phyloP scores from a whole-genome alignment of 1,140 invertebrate species.

The Drosophila nikananu region DNA sequence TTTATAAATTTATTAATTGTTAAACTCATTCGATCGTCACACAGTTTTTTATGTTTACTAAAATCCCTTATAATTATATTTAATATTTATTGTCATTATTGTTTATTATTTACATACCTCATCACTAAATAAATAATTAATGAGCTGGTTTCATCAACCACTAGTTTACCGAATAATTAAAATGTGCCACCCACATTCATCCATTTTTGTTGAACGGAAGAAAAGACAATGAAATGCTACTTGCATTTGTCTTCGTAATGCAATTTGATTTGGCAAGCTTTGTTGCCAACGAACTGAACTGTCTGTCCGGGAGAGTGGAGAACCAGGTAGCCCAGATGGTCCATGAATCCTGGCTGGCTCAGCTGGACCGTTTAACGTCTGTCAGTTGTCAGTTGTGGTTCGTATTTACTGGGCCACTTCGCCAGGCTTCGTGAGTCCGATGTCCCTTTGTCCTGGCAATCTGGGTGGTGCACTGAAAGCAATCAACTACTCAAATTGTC shows the following conservation, averaged over 20 bases:
- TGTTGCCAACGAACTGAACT: constrained; percentile 32
- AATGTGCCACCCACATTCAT: neutral
- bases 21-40: neutral
- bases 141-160: neutral
- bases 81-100: too few species aligned
- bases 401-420: constrained; percentile 42
- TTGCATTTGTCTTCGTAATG: constrained; percentile 29
- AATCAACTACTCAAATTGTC: constrained; percentile 73
- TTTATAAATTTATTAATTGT: neutral
- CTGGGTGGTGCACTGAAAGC: constrained; percentile 57
- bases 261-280: constrained; percentile 43
- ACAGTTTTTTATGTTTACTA: neutral
- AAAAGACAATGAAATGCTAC: constrained; percentile 14
- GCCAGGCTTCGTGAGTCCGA: constrained; percentile 12
- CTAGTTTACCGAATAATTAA: constrained; percentile 34
- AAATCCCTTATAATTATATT: neutral
- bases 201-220: neutral
- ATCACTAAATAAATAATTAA: neutral
- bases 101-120: neutral
- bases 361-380: constrained; percentile 42
- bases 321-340: constrained; percentile 3
- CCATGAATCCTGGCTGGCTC: constrained; percentile 15
- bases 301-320: constrained; percentile 11
- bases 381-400: constrained; percentile 55
- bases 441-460: constrained; percentile 49